Evolutionary conservation across 2,888 invertebrate species (phyloP), one percentile per base, ranked within the genome.

Genomic region (Mimumesa dahlbomi): DNA sequence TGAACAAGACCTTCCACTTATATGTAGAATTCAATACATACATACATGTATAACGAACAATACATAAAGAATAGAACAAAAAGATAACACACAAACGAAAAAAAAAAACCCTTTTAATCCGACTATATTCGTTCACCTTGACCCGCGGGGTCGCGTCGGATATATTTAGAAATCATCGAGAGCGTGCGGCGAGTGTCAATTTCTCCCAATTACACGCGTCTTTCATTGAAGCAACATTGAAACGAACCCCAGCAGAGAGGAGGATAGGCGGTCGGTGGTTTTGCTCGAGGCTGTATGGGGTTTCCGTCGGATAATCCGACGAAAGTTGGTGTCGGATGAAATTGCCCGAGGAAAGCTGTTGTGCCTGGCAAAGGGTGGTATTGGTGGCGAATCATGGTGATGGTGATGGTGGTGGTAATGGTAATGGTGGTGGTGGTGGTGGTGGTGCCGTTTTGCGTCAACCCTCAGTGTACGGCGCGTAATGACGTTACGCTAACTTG

Each of bases 401-500:
- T 11, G 42, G 9, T 11, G 16, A 16, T 16, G 42, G 14, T 42
- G 42, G 7, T 7, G n/a, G n/a, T 45, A 2, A 19, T 21, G 19
- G 21, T 6, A 21, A 1, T 6, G 36, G 36, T 36, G n/a, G n/a
- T 11, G 63, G 58, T 67, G 71, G 31, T 58, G 64, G 49, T 64
- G 56, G 67, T 52, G 66, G 72, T 58, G 52, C 22, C 73, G 81
- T 81, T 80, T 75, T 72, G 63, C 82, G 76, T 80, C 79, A 83
- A 83, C 81, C 85, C 82, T 73, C 77, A 31, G 73, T 78, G 75
- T 77, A 81, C 70, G 73, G 72, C 82, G 63, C 73, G 79, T 84
- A 87, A 87, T 77, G 80, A 84, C 84, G 85, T 87, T 87, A 87
- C 82, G 77, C 83, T 87, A 85, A 87, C 86, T 87, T 81, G 85